Evolutionary conservation across 2,797 vertebrate species (phyloP), one percentile per base, ranked within the genome.

Genomic region (Telmatherina bonti): DNA sequence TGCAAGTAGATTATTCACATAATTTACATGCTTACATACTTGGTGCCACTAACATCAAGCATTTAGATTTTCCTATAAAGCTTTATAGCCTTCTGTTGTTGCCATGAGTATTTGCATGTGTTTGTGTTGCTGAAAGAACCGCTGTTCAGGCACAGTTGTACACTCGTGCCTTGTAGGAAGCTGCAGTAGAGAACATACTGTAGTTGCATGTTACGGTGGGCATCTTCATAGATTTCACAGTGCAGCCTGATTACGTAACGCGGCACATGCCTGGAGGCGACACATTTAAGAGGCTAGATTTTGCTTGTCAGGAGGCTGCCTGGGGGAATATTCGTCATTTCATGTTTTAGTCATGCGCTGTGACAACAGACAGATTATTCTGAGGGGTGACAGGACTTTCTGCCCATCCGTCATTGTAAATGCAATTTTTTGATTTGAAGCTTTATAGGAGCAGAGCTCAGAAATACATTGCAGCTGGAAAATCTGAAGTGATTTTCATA

Each of bases 301-400:
- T 77, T 85, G 85, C 85, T 88, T 87, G 88, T 86, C 67, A 86
- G 78, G 71, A 86, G 58, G 69, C 63, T 18, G 85, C 91, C 84
- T 58, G 38, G 38, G 62, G 85, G 73, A 76, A 80, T 74, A 62
- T 84, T 86, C 76, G 74, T 87, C 83, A 82, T 85, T 87, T 85
- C 57, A 71, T 82, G 77, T 86, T 87, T 76, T 67, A 83, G 75
- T 82, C 79, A 85, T 82, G 60, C 22, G 9, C 66, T 62, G 82
- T 66, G 88, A 93, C 91, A 87, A 73, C 64, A 73, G 74, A 72
- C 81, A 81, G 82, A 88, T 72, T 79, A 89, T 62, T 83, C 59
- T 29, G 65, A 73, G 67, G n/a, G 78, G 76, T 74, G 84, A 84
- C 82, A 65, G 82, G 62, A 70, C 66, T 77, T 65, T 69, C 62